A percentile compares a stretch with the other conserved stretches of the same genome.
phyloP scores from a whole-genome alignment of 2,888 invertebrate genomes.

The Lacanobia wlatinum region DNA sequence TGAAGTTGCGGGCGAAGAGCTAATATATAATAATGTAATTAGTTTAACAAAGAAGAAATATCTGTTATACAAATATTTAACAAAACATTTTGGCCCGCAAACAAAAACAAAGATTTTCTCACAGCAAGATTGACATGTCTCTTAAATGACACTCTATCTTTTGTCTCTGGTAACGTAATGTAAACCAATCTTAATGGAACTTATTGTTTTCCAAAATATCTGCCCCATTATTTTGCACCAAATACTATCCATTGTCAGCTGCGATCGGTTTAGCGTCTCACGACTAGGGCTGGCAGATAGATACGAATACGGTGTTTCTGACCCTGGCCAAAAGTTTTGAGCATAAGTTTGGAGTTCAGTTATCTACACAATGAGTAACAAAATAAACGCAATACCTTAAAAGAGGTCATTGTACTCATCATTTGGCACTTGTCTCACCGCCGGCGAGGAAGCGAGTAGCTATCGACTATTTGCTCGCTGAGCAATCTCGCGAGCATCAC shows the following conservation, averaged over 20 bases:
- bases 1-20: too few relatives aligned
- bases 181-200: conserved; percentile 32
- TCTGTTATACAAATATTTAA: neutral
- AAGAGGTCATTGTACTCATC: too few relatives aligned
- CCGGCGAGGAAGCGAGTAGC: too few relatives aligned
- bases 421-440: too few relatives aligned
- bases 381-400: too few relatives aligned
- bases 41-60: too few relatives aligned
- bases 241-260: conserved; percentile 50
- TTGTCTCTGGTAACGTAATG: conserved; percentile 25
- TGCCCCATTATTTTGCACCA: conserved; percentile 38
- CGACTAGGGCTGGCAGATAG: conserved; percentile 29
- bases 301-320: neutral
- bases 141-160: neutral
- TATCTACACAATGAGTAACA: neutral
- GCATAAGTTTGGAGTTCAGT: neutral
- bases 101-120: conserved; percentile 9
- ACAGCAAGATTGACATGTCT: neutral
- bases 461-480: too few relatives aligned
- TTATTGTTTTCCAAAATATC: conserved; percentile 51
- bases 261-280: conserved; percentile 50
- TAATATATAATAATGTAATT: too few relatives aligned
- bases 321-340: conserved; percentile 14
- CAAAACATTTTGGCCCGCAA: too few relatives aligned
- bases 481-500: too few relatives aligned